phyloP scores from a whole-genome alignment of 2,888 invertebrate species.

The Epistrophe eligans region DNA sequence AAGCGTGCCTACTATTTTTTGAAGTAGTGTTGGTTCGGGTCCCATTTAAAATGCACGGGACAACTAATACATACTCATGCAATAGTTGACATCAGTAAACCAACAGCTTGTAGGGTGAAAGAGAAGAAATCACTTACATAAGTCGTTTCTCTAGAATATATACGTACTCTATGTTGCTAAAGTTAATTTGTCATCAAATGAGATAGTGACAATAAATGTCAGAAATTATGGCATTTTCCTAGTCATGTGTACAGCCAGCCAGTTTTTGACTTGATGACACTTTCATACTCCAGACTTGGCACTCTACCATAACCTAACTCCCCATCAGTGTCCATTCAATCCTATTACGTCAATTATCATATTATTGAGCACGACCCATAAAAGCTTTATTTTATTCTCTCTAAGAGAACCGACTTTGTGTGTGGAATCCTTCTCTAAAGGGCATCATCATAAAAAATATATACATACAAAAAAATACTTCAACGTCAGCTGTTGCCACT shows the following conservation, averaged over 20 bases:
- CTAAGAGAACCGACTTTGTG: constrained; percentile 5
- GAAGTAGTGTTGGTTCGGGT: too few species aligned
- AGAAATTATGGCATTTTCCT: neutral
- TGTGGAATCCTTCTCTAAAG: constrained; percentile 31
- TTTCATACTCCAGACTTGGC: neutral
- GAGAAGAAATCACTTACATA: too few species aligned
- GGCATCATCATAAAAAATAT: neutral
- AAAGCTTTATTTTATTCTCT: constrained; percentile 20
- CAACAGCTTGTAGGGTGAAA: too few species aligned
- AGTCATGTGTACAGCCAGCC: neutral
- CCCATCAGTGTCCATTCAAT: neutral
- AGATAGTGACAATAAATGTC: too few species aligned
- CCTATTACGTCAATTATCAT: constrained; percentile 40
- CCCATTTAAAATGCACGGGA: too few species aligned
- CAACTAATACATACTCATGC: too few species aligned
- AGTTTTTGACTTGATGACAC: neutral
- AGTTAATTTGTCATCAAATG: too few species aligned
- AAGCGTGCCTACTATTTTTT: too few species aligned
- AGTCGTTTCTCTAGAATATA: too few species aligned
- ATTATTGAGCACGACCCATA: constrained; percentile 32
- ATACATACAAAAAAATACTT: neutral
- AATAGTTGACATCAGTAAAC: too few species aligned
- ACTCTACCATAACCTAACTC: neutral
- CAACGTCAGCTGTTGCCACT: constrained; percentile 32
- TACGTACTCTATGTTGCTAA: too few species aligned